These are phyloP conservation scores for Hololepta plana DNA, from an alignment of 2,888 invertebrate genomes.

Conservation along the genomic window DNA sequence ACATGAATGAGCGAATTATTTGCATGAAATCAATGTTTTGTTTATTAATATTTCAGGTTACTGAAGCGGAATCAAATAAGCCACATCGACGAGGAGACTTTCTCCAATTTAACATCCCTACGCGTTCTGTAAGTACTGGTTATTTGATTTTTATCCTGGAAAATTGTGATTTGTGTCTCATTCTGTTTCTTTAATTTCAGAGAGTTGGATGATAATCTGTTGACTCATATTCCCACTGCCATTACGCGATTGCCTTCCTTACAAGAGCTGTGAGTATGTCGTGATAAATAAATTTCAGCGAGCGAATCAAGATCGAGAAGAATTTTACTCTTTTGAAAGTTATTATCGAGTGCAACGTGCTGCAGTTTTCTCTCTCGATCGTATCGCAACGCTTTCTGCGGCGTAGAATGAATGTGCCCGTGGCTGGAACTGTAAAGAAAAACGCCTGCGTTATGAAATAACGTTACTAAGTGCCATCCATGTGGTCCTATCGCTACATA, in stretches of 20 bases:
- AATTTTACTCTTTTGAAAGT: too few species aligned
- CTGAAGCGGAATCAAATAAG: slow-evolving; percentile 73
- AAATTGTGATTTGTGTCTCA: too few species aligned
- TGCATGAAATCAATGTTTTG: too few species aligned
- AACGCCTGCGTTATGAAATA: too few species aligned
- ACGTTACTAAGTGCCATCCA: too few species aligned
- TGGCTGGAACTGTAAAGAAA: too few species aligned
- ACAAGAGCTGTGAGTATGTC: slow-evolving; percentile 76
- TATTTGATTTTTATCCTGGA: slow-evolving; percentile 4
- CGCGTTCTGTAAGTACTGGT: slow-evolving; percentile 65
- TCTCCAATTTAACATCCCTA: slow-evolving; percentile 58
- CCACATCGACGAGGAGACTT: slow-evolving; percentile 59
- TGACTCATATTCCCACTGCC: slow-evolving; percentile 58
- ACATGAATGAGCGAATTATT: too few species aligned
- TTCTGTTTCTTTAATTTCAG: slow-evolving; percentile 33
- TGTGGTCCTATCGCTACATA: too few species aligned
- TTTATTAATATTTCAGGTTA: slow-evolving; percentile 56
- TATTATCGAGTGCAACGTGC: too few species aligned
- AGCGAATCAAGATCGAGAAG: slow-evolving; percentile 2
- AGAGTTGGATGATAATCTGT: slow-evolving; percentile 57
- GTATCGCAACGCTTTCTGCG: too few species aligned
- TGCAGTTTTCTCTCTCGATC: too few species aligned
- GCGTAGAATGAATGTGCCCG: too few species aligned
- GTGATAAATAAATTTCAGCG: slow-evolving; percentile 1
- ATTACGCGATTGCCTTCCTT: slow-evolving; percentile 55